Base-by-base conservation (phyloP, 2,113 vertebrate genomes). In the Crocuta crocuta region DNA sequence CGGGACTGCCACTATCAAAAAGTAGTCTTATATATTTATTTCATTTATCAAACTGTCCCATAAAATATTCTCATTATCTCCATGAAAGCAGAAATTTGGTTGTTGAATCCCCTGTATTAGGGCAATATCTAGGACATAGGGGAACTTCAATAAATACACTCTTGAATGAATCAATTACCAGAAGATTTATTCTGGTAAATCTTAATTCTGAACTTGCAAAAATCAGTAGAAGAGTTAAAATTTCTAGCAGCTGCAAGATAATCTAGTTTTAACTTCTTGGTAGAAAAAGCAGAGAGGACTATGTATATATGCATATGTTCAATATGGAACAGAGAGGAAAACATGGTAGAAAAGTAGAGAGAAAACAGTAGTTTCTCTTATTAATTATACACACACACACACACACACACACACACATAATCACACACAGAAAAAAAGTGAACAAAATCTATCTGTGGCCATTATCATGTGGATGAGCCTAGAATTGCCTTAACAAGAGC, bases 181-280 rank as follows among this genome's bases (percentile, higher is more conserved):
- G 63, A 94, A 89, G 35, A 45, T 71, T 91, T 65, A 90, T 73
- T 89, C 23, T 94, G 16, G 0, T n/a, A 70, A 35, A 31, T 61
- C 65, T 81, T 81, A 83, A 82, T 87, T 92, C 53, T 86, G 23
- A 85, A 63, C 58, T 71, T 66, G 10, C 19, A 96, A 58, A 97
- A 95, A 76, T 86, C 68, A 97, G 21, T 43, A 87, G 78, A 43
- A 80, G 21, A 95, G 71, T 81, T 45, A 85, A 88, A 93, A 93
- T 21, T 74, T 89, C 5, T 55, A 68, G 55, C 9, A 70, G 39
- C 48, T 89, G 92, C 33, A 88, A 48, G 16, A 95, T 4, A 91
- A 33, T 39, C 7, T 24, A 73, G 45, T 58, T 95, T 96, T 91
- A 65, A 65, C n/a, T 81, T 96, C 48, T 45, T 68, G 9, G 7